Conservation (phyloP, 2,113 vertebrate genomes). For the Colius striatus region DNA sequence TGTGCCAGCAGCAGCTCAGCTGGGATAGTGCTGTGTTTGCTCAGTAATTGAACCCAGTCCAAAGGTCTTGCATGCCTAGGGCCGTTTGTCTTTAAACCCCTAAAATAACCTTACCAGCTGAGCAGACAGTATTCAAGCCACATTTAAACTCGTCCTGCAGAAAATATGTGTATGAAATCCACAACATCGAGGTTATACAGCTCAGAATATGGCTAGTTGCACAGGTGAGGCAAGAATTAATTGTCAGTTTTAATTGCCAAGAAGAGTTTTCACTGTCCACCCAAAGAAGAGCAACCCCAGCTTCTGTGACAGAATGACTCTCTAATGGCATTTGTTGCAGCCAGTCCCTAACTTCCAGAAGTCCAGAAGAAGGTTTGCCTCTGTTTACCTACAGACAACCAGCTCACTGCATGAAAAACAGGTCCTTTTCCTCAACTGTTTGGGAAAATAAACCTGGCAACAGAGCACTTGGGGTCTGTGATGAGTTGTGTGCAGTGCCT, state of each 20-base stretch:
- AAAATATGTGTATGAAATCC: background rate
- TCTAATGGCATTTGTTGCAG: background rate
- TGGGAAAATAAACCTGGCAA: background rate
- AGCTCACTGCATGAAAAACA: background rate
- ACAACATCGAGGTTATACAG: background rate
- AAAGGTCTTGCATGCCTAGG: background rate
- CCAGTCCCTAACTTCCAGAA: background rate
- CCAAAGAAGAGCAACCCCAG: background rate
- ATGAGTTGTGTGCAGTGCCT: accelerated
- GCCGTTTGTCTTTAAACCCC: background rate
- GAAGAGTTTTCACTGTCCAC: background rate
- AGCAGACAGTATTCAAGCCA: background rate
- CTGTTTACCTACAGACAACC: background rate
- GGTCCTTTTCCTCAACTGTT: background rate
- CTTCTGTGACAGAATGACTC: background rate
- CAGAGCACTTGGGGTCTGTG: background rate
- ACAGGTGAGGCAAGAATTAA: background rate
- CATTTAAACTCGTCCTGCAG: background rate
- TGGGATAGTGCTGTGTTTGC: background rate
- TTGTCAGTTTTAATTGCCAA: background rate
- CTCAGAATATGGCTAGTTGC: background rate
- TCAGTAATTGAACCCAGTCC: accelerated
- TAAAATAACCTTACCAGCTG: background rate
- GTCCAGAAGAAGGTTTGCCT: accelerated
- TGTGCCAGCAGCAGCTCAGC: background rate